Evolutionary conservation across 2,797 vertebrate genomes (phyloP).

Genomic region (Paramormyrops hopkinsi): DNA sequence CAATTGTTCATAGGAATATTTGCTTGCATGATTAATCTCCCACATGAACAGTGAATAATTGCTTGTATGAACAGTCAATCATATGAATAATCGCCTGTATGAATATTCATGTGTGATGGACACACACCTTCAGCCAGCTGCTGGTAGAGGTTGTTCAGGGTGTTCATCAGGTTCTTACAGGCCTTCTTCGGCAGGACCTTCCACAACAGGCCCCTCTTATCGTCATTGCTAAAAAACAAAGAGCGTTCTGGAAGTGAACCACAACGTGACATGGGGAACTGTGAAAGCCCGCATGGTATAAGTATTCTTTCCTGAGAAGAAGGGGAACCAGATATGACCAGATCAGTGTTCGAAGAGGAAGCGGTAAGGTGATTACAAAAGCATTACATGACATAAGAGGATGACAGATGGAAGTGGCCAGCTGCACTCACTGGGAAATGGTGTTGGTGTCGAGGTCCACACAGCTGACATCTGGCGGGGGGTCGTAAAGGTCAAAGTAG

Average conservation of each 20-base stretch:
- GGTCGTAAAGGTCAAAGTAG: constrained; percentile 96
- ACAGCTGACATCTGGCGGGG: constrained; percentile 92
- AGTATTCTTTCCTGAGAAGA: neutral
- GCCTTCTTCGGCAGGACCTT: constrained; percentile 95
- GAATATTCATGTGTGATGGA: neutral
- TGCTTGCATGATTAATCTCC: neutral
- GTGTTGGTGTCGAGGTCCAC: constrained; percentile 99
- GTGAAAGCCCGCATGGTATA: neutral
- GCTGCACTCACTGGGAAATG: constrained; percentile 88
- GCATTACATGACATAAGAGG: neutral
- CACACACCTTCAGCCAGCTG: constrained; percentile 74
- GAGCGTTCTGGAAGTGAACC: neutral
- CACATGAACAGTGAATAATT: neutral
- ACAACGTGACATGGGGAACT: neutral
- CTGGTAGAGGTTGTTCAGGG: constrained; percentile 82
- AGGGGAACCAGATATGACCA: neutral
- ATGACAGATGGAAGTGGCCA: constrained; percentile 16
- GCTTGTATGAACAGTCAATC: neutral
- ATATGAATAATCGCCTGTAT: neutral
- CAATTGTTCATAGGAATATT: neutral
- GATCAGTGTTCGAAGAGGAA: neutral
- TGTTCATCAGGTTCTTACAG: constrained; percentile 91
- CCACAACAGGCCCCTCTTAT: constrained; percentile 88
- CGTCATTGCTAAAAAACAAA: constrained; percentile 73
- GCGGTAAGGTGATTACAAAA: neutral